Base-by-base conservation (phyloP, 2,113 vertebrate species). In the Bothrops jararaca region DNA sequence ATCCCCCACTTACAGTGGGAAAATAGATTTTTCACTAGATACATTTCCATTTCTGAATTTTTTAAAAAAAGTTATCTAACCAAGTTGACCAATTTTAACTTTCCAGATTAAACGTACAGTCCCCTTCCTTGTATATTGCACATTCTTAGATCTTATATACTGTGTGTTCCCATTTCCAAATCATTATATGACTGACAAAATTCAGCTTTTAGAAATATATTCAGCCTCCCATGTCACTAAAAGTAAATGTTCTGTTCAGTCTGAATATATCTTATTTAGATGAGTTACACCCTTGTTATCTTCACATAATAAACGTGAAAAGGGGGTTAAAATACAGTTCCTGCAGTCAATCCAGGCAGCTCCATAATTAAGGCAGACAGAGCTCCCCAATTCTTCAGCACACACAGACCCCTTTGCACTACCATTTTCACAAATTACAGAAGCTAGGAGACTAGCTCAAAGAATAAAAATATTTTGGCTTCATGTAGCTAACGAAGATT, bases 381-480 rank as follows among this genome's bases (percentile, higher is more conserved):
- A 52, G 12, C 45, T 52, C 45, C 86, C 45, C 86, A n/a, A 50
- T 29, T 48, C 24, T 52, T 52, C 86, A 53, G 54, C 97, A 96
- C 94, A 96, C 97, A 96, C 95, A 95, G 93, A 95, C 95, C 97
- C 95, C 96, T 94, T 97, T 94, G 96, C 96, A 97, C 96, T 97
- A 97, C 96, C 93, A 95, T 92, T 95, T 96, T 94, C 95, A 97
- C 92, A 97, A 96, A 96, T 96, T 95, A 93, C 96, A 96, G 96
- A 96, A 94, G 95, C 93, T 94, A 95, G 95, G 96, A 97, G 91
- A 94, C 93, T 91, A 96, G 95, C 95, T 97, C 94, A 93, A 96
- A 96, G 97, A 97, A 97, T 95, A 96, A 97, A 97, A 97, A 97
- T 97, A 97, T 96, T 97, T 97, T 97, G 97, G 97, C 97, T 97